Evolutionary conservation across 2,888 invertebrate species (phyloP).

Genomic region (Julus scanicus): DNA sequence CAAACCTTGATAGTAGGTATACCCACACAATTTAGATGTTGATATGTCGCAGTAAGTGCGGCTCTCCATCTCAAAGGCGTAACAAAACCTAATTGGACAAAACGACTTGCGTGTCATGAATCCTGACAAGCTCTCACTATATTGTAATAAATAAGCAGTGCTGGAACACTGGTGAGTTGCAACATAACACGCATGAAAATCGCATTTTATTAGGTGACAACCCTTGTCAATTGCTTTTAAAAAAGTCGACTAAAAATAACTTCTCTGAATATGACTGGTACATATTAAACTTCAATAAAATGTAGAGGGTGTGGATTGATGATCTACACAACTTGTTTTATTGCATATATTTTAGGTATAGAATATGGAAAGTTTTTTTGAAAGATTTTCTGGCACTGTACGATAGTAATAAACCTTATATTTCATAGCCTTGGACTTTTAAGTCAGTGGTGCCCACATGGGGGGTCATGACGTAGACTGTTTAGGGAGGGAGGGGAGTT

Average conservation of each 20-base stretch:
- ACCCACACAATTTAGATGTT: neutral
- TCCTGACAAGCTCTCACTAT: neutral
- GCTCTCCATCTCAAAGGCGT: neutral
- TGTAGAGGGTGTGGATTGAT: neutral
- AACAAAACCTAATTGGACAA: slow-evolving; percentile 9
- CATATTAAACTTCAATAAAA: neutral
- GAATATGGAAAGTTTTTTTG: no score
- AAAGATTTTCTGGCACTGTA: no score
- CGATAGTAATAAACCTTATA: no score
- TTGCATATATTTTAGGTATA: no score
- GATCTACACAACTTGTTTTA: neutral
- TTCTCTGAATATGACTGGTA: neutral
- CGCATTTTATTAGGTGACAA: neutral
- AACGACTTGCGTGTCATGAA: neutral
- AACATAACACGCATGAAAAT: neutral
- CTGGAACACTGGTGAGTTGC: neutral
- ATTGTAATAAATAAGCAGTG: neutral
- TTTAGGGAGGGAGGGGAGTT: no score
- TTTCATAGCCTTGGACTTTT: no score
- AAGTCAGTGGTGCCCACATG: no score
- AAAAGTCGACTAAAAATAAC: neutral
- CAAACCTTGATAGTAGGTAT: neutral
- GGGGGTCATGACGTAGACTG: no score
- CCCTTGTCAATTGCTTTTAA: neutral
- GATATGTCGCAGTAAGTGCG: neutral